These are phyloP conservation scores for Nycteola revayana DNA, from an alignment of 2,888 invertebrate genomes.

Conservation along the genomic window DNA sequence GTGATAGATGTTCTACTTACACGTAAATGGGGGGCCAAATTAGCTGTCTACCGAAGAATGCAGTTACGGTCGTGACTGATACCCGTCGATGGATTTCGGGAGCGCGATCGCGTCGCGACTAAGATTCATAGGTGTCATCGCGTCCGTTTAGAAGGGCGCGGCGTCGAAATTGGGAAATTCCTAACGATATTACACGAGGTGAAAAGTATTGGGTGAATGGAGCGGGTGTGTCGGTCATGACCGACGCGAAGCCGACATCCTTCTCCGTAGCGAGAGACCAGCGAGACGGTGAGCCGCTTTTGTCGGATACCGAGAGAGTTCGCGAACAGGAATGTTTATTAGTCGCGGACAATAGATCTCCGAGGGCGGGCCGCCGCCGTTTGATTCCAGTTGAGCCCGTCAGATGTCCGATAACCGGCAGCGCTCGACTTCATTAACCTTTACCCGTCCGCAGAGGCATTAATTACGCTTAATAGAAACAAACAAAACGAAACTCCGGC, in stretches of 20 bases:
- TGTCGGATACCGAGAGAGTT: constrained; percentile 14
- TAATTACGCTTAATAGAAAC: constrained; percentile 77
- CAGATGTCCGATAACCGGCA: constrained; percentile 63
- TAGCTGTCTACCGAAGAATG: constrained; percentile 76
- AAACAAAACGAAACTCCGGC: constrained; percentile 69
- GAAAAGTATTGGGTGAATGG: constrained; percentile 30
- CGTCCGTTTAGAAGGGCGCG: constrained; percentile 48
- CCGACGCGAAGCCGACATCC: neutral
- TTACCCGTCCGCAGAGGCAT: constrained; percentile 58
- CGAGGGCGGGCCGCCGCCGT: constrained; percentile 13
- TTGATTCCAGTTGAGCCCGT: constrained; percentile 34
- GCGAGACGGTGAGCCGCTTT: constrained; percentile 13
- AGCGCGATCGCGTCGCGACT: constrained; percentile 42
- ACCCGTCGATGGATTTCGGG: constrained; percentile 44
- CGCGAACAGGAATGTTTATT: constrained; percentile 30
- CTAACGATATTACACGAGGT: constrained; percentile 56
- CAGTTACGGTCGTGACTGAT: constrained; percentile 74
- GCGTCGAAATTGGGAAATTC: constrained; percentile 70
- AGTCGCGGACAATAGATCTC: constrained; percentile 27
- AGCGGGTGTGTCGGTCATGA: constrained; percentile 43
- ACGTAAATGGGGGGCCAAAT: constrained; percentile 74
- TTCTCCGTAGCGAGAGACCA: neutral
- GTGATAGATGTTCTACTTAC: constrained; percentile 75
- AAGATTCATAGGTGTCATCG: constrained; percentile 75
- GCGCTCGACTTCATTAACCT: constrained; percentile 67